Percentiles rank a stretch among this genome's conserved stretches.
These are phyloP conservation scores for Pterocles orientalis DNA, from an alignment of 2,113 vertebrate species.

Conservation along the genomic window DNA sequence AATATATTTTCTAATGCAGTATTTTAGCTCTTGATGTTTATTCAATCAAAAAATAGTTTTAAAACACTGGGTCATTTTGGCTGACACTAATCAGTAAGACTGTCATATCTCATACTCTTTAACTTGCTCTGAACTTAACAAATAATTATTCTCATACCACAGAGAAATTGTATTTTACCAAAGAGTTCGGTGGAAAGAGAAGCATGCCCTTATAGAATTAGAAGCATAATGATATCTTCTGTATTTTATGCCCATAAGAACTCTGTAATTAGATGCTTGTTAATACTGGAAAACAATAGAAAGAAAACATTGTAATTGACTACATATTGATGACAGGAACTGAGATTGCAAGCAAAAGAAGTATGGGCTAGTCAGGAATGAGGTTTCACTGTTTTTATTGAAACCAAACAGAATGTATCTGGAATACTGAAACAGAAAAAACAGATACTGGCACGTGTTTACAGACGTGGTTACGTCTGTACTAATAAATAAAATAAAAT, in stretches of 20 bases:
- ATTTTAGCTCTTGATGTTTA: neutral
- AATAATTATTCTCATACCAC: neutral
- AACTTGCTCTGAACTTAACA: neutral
- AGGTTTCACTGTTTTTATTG: neutral
- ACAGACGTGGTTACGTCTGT: neutral
- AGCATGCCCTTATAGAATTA: neutral
- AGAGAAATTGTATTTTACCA: neutral
- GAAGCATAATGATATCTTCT: neutral
- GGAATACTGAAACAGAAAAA: neutral
- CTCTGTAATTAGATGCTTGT: neutral
- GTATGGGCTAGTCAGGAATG: neutral
- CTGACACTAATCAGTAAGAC: neutral
- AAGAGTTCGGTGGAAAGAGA: neutral
- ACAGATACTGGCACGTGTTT: neutral
- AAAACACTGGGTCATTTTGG: neutral
- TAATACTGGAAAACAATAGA: neutral
- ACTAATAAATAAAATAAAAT: neutral
- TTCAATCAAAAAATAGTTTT: neutral
- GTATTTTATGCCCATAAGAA: neutral
- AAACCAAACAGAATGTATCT: neutral
- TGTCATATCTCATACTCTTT: neutral
- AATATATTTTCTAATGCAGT: neutral
- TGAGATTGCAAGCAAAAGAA: neutral
- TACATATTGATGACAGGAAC: neutral
- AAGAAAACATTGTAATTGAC: neutral